phyloP scores from a whole-genome alignment of 2,888 invertebrate species.

The Hetaerina titia region DNA sequence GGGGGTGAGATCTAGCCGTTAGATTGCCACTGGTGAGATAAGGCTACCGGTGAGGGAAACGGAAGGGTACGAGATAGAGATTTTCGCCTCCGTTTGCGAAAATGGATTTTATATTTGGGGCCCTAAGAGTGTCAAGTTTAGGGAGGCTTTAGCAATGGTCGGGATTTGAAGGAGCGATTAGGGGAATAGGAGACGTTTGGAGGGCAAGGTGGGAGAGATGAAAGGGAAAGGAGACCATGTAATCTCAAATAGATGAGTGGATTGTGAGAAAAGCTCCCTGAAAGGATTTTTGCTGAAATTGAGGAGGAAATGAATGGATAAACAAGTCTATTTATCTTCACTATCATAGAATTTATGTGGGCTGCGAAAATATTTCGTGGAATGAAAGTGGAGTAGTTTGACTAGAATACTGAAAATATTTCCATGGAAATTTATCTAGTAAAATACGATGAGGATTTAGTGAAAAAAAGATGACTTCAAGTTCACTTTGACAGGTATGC shows the following conservation, averaged over 20 bases:
- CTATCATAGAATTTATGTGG: too few species aligned
- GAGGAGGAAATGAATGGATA: neutral
- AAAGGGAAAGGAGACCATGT: neutral
- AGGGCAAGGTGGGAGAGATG: neutral
- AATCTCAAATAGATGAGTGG: neutral
- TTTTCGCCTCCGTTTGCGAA: neutral
- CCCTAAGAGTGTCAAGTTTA: neutral
- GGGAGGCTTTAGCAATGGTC: neutral
- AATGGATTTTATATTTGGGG: constrained; percentile 1
- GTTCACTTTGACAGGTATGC: too few species aligned
- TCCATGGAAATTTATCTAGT: too few species aligned
- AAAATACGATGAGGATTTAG: too few species aligned
- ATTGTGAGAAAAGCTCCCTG: neutral
- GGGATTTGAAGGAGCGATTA: neutral
- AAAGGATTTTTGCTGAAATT: neutral
- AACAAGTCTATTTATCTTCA: too few species aligned
- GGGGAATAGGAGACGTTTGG: neutral
- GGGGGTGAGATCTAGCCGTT: neutral
- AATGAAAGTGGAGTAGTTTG: too few species aligned
- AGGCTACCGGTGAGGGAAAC: neutral
- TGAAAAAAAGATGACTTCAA: too few species aligned
- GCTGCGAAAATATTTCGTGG: too few species aligned
- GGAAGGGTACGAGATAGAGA: neutral
- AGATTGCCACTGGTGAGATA: neutral
- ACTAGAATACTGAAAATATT: too few species aligned